These are phyloP conservation scores for Microctenopoma stevenorrisi DNA, from an alignment of 2,797 vertebrate species.

Conservation along the genomic window DNA sequence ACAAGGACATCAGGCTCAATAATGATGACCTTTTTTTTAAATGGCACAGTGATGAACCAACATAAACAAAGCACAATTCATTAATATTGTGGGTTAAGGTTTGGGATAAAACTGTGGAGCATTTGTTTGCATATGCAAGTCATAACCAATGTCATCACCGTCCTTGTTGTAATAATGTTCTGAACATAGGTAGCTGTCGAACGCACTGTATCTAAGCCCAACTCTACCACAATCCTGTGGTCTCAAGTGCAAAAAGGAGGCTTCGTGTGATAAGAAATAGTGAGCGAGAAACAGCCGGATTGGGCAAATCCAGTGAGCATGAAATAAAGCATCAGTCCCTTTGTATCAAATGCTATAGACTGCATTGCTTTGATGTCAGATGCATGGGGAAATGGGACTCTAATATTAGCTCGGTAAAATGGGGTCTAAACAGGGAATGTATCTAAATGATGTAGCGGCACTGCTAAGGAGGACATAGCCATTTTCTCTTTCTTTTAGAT, in stretches of 20 bases:
- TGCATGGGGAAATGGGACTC: conserved; percentile 45
- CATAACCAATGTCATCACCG: conserved; percentile 38
- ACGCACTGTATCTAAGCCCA: conserved; percentile 51
- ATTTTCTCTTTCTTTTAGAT: not conserved
- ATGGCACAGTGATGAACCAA: not conserved
- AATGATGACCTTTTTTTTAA: not conserved
- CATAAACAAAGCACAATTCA: conserved; percentile 8
- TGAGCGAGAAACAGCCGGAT: conserved; percentile 4
- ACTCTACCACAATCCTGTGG: conserved; percentile 49
- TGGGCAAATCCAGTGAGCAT: conserved; percentile 53
- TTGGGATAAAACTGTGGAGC: conserved; percentile 24
- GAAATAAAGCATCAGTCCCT: conserved; percentile 52
- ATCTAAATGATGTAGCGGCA: conserved; percentile 54
- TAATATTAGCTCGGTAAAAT: conserved; percentile 60
- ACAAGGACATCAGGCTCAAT: conserved; percentile 15
- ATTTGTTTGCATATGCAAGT: conserved; percentile 43
- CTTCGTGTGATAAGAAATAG: conserved; percentile 29
- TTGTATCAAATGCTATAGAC: conserved; percentile 44
- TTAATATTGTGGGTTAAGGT: conserved; percentile 31
- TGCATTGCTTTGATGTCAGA: conserved; percentile 67
- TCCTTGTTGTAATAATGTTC: conserved; percentile 27
- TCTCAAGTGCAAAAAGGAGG: conserved; percentile 42
- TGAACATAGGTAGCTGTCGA: conserved; percentile 39
- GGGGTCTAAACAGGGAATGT: conserved; percentile 48
- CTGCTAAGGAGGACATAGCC: conserved; percentile 44